Base-by-base conservation (phyloP, 92 coral and sea anemone species). In the Montipora capitata region DNA sequence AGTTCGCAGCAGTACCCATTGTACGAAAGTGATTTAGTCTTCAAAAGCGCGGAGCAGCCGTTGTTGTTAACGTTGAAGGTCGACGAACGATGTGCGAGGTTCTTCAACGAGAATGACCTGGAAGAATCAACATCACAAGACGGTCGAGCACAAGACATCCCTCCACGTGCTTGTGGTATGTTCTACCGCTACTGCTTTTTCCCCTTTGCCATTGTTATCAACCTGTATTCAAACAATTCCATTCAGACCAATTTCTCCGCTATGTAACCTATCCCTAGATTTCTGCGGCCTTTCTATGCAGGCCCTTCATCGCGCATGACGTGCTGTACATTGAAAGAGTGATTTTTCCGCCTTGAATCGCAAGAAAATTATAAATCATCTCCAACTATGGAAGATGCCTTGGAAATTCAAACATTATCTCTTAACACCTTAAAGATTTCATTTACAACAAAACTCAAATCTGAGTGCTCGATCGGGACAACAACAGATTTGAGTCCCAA, bases 151-250 rank as follows among this genome's bases (percentile, higher is more conserved):
- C 40, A 62, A 11, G 35, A 44, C 11, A 40, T 54, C 14, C 16
- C 68, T 68, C 85, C 85, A 81, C 70, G 41, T 10, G 68, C 67
- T 70, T 52, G 49, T 4, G 41, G 41, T 14, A 12, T 15, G 54
- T 48, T 68, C 66, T 4, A 12, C 43, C 5, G 14, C 12, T 6
- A 10, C 11, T 0, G 18, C 9, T 79, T 64, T 65, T 79, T 65
- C 83, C 83, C 7, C 41, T 62, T 79, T 20, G 45, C 83, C 20
- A 79, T 79, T 78, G 72, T 78, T 27, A 35, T 2, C 7, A 79
- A 48, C 4, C 77, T 17, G 8, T 16, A 45, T 73, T 73, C 51
- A 48, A 73, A 27, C 35, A 79, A 2, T 77, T 77, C 70, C 81
- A 56, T 44, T 61, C 61, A 11, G 13, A 54, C 61, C 61, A 54